Conservation (phyloP, 2,113 vertebrate species). For the Urocynchramus pylzowi region DNA sequence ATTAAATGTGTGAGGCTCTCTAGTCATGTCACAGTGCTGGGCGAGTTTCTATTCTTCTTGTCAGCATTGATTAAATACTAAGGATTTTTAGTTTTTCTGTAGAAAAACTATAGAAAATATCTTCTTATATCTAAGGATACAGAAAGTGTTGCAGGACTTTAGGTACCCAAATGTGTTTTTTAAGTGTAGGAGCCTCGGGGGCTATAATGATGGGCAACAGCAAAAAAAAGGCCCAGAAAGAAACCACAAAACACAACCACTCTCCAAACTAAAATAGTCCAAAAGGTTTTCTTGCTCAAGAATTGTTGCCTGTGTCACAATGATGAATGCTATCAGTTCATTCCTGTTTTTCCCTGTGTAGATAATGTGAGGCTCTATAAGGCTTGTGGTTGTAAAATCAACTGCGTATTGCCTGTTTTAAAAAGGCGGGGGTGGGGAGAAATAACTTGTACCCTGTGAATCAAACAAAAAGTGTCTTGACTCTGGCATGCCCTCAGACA, state of each 20-base stretch:
- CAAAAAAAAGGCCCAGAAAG: neutral
- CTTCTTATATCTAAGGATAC: neutral
- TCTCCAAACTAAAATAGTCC: neutral
- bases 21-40: neutral
- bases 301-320: neutral
- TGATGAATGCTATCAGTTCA: neutral
- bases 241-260: neutral
- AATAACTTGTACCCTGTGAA: conserved; percentile 54
- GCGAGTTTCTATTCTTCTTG: neutral
- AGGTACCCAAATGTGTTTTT: neutral
- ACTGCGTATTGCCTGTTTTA: neutral
- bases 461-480: conserved; percentile 67
- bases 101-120: neutral
- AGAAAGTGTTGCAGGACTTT: neutral
- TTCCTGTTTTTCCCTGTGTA: neutral
- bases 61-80: neutral
- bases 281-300: neutral
- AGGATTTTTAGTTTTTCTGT: neutral
- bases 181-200: neutral
- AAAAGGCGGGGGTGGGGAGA: neutral
- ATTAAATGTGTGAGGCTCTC: neutral
- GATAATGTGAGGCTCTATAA: neutral
- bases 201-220: neutral
- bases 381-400: conserved; percentile 3
- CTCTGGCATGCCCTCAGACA: conserved; percentile 76